These are phyloP conservation scores for Ostrea denselamellosa DNA, from an alignment of 1,140 invertebrate species.

Conservation along the genomic window DNA sequence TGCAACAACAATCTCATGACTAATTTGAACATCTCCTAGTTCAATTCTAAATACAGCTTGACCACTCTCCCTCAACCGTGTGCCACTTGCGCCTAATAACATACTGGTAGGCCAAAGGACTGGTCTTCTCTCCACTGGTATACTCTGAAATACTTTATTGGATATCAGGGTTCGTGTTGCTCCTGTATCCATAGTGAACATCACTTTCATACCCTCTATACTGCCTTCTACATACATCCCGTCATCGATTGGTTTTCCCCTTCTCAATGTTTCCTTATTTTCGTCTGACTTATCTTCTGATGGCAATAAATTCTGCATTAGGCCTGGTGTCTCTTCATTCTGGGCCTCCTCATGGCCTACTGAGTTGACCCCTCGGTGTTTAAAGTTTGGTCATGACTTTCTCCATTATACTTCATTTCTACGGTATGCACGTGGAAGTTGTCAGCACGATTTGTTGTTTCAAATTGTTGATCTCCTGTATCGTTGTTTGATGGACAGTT, in stretches of 20 bases:
- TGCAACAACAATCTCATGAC: conserved; percentile 40
- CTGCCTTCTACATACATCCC: conserved; percentile 36
- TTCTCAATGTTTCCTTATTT: no score
- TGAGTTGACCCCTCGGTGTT: background rate
- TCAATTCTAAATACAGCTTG: conserved; percentile 42
- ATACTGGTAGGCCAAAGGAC: background rate
- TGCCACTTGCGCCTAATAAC: conserved; percentile 11
- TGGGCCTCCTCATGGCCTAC: no score
- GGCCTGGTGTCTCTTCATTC: no score
- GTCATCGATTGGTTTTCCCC: conserved; percentile 23
- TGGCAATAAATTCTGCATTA: no score
- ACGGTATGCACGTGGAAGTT: background rate
- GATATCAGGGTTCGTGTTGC: conserved; percentile 53
- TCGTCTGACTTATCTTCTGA: no score
- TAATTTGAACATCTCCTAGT: background rate
- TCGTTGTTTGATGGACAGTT: no score
- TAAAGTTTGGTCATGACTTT: background rate
- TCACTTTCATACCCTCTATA: conserved; percentile 25
- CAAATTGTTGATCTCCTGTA: no score
- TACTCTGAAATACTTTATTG: conserved; percentile 41
- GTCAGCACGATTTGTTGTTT: no score
- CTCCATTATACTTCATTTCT: background rate
- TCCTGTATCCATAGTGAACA: conserved; percentile 45
- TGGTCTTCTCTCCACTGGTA: conserved; percentile 42
- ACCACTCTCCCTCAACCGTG: background rate